Evolutionary conservation across 2,888 invertebrate species (phyloP), one percentile per base, ranked within the genome.

Genomic region (Plebejus anna): DNA sequence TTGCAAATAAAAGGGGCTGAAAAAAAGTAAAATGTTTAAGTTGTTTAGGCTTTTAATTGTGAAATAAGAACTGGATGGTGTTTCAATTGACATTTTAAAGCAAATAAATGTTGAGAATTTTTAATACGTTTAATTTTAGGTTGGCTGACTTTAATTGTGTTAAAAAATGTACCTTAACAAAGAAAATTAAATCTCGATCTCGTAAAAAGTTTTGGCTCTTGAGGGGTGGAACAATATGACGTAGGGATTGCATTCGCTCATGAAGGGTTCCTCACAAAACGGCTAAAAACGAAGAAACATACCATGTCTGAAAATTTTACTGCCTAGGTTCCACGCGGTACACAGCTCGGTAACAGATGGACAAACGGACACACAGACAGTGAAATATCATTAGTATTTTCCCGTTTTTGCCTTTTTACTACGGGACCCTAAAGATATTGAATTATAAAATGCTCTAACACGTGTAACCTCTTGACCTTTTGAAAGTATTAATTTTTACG

Each of bases 1-100:
- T 72, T 72, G 72, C 72, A 72, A 72, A 72, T 72, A 72, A 32
- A 72, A 51, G 51, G 22, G 47, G n/a, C 28, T 36, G 47, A 72
- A 22, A 42, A 72, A 42, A 47, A 22, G 72, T 72, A 22, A 22
- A 42, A 71, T 71, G n/a, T 71, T 16, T 16, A 36, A 32, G 16
- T 5, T 47, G 47, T 71, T 71, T 11, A 11, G 66, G 32, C 11
- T 61, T 66, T 16, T 28, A 28, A 66, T 13, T 6, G 13, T 5
- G 13, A 1, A 32, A 66, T 66, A 1, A 22, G 61, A 61, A 28
- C 22, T 28, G 61, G 11, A 3, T 22, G 6, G 61, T 66, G 66
- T 32, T 32, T 32, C 4, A 66, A 66, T 66, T 66, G 9, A 61
- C 7, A 22, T 6, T 59, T 59, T 5, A 7, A 61, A 11, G 0